Evolutionary conservation across 2,888 invertebrate genomes (phyloP), one percentile per base, ranked within the genome.

Genomic region (Amphimallon solstitiale): DNA sequence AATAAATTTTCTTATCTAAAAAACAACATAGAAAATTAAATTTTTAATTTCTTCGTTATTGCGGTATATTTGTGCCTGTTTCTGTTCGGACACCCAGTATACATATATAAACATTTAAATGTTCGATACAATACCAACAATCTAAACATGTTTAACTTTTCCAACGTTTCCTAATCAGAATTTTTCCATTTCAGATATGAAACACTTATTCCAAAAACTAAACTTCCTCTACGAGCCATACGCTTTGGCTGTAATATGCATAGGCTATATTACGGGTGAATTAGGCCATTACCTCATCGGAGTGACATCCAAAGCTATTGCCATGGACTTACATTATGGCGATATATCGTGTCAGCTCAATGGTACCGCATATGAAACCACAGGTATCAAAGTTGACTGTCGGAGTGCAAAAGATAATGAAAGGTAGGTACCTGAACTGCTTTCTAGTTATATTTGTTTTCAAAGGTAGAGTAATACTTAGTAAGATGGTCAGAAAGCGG

Each of bases 211-310:
- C 49, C 54, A 87, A 78, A 91, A 89, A 80, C 80, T 93, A 67
- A 84, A 86, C 71, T 87, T 88, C 77, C 86, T 90, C 73, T 93
- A 94, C 84, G 91, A 90, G 77, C 87, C 89, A 78, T 94, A 93
- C 80, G 93, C 92, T 70, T 83, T 95, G 75, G 91, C 87, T 21
- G 84, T 95, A 70, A 88, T 95, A 67, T 92, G 94, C 59, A 81
- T 93, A 60, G 93, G 94, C 68, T 95, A 95, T 82, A 90, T 94
- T 67, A 84, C 94, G 17, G 95, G 94, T 12, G 95, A 95, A 80
- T 84, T 95, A 70, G 94, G 94, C 23, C 95, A 95, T 81, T 95
- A 94, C 81, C 85, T 95, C 69, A 93, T 95, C 73, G 94, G 94
- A 82, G 93, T 93, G 2, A 94, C 94, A 62, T 94, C 93, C 62